These are phyloP conservation scores for Salticus scenicus DNA, from an alignment of 2,888 invertebrate genomes.

Conservation along the genomic window DNA sequence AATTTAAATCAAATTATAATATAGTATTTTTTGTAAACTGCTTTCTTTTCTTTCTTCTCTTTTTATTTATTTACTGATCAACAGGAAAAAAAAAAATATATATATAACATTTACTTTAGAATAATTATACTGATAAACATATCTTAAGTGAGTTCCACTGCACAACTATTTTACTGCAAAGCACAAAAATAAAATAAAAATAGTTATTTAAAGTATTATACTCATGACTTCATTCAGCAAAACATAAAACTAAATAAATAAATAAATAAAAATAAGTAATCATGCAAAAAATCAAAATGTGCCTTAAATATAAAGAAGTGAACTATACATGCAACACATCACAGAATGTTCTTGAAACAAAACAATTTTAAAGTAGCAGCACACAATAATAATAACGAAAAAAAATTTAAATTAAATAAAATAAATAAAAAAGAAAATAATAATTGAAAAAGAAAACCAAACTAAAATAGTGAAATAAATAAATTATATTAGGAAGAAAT, in stretches of 20 bases:
- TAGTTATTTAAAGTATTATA: slow-evolving; percentile 4
- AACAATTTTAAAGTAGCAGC: background rate
- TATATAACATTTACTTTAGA: no score
- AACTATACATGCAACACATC: slow-evolving; percentile 45
- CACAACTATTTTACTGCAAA: slow-evolving; percentile 6
- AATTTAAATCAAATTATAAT: no score
- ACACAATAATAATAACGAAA: background rate
- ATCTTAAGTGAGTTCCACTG: slow-evolving; percentile 12
- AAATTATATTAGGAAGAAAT: no score
- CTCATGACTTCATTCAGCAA: slow-evolving; percentile 31
- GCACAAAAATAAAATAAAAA: slow-evolving; percentile 35
- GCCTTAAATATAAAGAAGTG: slow-evolving; percentile 23
- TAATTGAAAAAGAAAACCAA: no score
- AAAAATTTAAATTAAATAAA: background rate
- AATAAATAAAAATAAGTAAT: slow-evolving; percentile 24
- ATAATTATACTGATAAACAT: background rate
- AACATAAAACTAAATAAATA: slow-evolving; percentile 29
- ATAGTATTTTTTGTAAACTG: no score
- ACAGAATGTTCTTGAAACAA: slow-evolving; percentile 7
- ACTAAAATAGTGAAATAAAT: no score
- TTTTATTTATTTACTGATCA: no score
- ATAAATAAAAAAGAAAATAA: no score
- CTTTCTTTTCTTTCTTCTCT: no score
- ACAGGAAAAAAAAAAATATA: no score
- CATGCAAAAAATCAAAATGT: slow-evolving; percentile 46